Percentiles rank a stretch among this genome's conserved stretches.
phyloP scores from a whole-genome alignment of 2,797 vertebrate genomes.

The Selene dorsalis region DNA sequence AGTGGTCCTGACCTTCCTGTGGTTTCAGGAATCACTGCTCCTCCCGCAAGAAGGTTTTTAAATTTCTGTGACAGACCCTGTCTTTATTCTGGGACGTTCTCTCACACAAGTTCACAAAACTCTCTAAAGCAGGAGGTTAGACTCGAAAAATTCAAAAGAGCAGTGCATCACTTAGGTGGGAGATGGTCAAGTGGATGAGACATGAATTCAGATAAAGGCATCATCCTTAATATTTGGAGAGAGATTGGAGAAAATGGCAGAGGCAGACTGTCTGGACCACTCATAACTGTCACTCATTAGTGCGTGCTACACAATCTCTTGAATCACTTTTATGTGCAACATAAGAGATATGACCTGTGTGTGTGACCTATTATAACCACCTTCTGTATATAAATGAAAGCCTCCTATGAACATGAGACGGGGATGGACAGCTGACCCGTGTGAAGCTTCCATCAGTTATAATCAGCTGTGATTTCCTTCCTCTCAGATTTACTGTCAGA shows the following conservation, averaged over 20 bases:
- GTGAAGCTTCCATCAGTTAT: background rate
- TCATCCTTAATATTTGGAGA: background rate
- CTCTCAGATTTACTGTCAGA: constrained; percentile 95
- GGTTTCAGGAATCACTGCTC: background rate
- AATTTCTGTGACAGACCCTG: background rate
- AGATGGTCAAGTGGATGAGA: background rate
- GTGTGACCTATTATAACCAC: too few species aligned
- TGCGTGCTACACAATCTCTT: background rate
- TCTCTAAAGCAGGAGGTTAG: background rate
- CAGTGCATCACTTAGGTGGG: background rate
- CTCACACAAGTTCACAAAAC: background rate
- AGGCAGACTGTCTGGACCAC: background rate
- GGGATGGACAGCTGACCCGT: background rate
- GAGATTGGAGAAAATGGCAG: background rate
- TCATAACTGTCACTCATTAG: background rate
- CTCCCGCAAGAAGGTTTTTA: background rate
- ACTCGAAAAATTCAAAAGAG: background rate
- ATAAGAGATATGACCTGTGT: too few species aligned
- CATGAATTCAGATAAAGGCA: background rate
- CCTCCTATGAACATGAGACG: background rate
- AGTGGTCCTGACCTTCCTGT: background rate
- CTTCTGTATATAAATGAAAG: too few species aligned
- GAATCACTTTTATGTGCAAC: background rate
- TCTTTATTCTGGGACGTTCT: background rate
- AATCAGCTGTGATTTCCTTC: background rate